phyloP scores from a whole-genome alignment of 2,888 invertebrate species.

The Acronicta aceris region DNA sequence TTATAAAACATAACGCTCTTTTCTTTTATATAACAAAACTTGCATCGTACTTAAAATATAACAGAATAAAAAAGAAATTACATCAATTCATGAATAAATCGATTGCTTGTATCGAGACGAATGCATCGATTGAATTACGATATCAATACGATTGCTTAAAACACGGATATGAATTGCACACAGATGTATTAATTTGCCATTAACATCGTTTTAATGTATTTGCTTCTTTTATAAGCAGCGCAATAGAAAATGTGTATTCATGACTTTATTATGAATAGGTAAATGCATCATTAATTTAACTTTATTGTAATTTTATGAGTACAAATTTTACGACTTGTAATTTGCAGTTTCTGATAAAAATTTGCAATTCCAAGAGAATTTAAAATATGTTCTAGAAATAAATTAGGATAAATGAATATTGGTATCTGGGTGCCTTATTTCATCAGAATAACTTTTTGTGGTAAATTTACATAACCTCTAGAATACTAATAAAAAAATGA shows the following conservation, averaged over 20 bases:
- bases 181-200: background rate
- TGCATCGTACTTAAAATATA: background rate
- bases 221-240: background rate
- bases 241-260: background rate
- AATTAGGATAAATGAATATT: too few species aligned
- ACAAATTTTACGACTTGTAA: constrained; percentile 3
- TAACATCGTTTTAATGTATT: background rate
- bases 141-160: constrained; percentile 26
- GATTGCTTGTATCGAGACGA: constrained; percentile 45
- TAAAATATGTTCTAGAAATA: too few species aligned
- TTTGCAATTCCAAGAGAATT: too few species aligned
- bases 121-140: constrained; percentile 27
- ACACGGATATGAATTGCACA: constrained; percentile 16
- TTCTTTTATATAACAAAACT: too few species aligned
- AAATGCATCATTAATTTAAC: background rate
- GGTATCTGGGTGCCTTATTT: too few species aligned
- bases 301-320: background rate
- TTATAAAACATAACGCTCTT: background rate
- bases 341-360: background rate
- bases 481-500: too few species aligned
- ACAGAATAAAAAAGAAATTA: constrained; percentile 47
- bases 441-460: too few species aligned
- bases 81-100: constrained; percentile 63
- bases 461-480: too few species aligned
- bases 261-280: background rate